A percentile compares a stretch with the other conserved stretches of the same genome.
phyloP scores from a whole-genome alignment of 2,797 vertebrate genomes.

The Sebastes cheni region DNA sequence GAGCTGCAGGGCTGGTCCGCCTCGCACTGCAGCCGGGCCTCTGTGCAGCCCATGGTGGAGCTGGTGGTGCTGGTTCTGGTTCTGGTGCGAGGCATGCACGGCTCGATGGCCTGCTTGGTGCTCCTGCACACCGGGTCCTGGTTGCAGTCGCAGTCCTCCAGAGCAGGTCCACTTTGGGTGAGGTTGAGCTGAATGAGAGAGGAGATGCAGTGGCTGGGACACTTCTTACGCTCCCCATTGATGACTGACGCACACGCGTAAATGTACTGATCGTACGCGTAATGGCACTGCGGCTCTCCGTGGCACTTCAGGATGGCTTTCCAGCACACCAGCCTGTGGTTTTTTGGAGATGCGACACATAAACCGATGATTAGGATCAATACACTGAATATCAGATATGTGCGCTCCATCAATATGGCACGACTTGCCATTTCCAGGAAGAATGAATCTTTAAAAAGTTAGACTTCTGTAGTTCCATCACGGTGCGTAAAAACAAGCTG shows the following conservation, averaged over 20 bases:
- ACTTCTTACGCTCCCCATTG: conserved; percentile 74
- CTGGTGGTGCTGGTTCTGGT: fast-evolving
- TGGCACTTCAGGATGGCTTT: conserved; percentile 93
- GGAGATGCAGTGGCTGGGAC: conserved; percentile 95
- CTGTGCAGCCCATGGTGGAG: conserved; percentile 88
- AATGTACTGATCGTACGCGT: conserved; percentile 91
- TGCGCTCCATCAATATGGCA: conserved; percentile 68
- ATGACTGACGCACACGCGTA: conserved; percentile 90
- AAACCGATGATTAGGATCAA: conserved; percentile 75
- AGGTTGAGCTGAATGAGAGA: conserved; percentile 94
- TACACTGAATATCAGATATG: conserved; percentile 74
- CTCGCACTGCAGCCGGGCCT: conserved; percentile 91
- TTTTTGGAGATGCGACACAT: conserved; percentile 68
- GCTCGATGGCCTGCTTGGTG: conserved; percentile 92
- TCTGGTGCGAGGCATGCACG: conserved; percentile 90
- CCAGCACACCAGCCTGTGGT: conserved; percentile 89
- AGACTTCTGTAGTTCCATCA: conserved; percentile 75
- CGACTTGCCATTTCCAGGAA: conserved; percentile 76
- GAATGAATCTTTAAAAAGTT: conserved; percentile 37
- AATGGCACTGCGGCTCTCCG: conserved; percentile 89
- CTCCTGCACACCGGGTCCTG: conserved; percentile 85
- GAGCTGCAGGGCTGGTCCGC: conserved; percentile 85
- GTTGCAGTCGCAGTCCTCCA: conserved; percentile 94
- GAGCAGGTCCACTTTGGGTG: conserved; percentile 88
- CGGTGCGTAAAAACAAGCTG: not conserved